These are phyloP conservation scores for Palythoa caribaeorum DNA, from an alignment of 92 coral and sea anemone species.

Conservation along the genomic window DNA sequence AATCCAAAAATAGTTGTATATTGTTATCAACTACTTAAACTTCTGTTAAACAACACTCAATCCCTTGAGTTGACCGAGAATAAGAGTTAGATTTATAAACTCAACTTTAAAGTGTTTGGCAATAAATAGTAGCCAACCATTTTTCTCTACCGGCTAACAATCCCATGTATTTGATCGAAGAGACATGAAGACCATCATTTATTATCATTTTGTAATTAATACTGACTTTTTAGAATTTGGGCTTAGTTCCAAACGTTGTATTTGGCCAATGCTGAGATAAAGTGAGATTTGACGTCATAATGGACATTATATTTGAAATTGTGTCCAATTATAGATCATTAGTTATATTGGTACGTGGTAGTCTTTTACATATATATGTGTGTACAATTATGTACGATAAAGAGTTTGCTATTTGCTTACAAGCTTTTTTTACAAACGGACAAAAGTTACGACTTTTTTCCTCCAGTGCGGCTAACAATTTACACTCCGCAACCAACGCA, in stretches of 20 bases:
- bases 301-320: slow-evolving; percentile 5
- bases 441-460: neutral
- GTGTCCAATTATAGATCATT: slow-evolving; percentile 7
- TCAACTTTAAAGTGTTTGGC: neutral
- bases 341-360: neutral
- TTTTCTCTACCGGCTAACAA: neutral
- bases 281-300: slow-evolving; percentile 12
- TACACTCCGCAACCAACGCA: no score
- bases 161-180: neutral
- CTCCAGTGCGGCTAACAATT: no score
- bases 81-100: neutral
- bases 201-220: neutral
- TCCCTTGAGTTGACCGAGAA: neutral
- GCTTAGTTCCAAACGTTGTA: neutral
- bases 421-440: neutral
- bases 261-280: slow-evolving; percentile 14
- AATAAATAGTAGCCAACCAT: neutral
- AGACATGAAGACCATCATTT: neutral
- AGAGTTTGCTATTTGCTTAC: neutral
- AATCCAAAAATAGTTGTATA: slow-evolving; percentile 10
- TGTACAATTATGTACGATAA: no score
- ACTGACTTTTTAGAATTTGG: neutral
- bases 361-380: no score
- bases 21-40: neutral
- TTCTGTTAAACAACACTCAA: neutral